Percentiles rank a stretch among this genome's conserved stretches.
Evolutionary conservation across 2,888 invertebrate species (phyloP).

Genomic region (Venusia cambrica): DNA sequence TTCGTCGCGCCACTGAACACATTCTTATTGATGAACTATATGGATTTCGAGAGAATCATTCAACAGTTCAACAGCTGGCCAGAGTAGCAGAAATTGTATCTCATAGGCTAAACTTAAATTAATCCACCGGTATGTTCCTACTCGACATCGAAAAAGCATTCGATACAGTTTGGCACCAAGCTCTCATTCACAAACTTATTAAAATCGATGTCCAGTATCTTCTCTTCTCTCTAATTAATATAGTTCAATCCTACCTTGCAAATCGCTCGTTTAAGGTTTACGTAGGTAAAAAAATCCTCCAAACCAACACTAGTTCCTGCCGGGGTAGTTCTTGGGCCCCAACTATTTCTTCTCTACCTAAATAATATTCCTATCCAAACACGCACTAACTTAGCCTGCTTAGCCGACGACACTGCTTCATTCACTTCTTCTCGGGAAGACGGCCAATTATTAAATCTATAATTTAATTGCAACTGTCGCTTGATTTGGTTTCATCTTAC

Average conservation of each 20-base stretch:
- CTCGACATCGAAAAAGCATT: conserved; percentile 7
- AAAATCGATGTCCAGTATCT: background rate
- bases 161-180: conserved; percentile 6
- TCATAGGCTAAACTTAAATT: conserved; percentile 1
- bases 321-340: conserved; percentile 8
- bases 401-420: conserved; percentile 10
- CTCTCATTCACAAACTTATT: conserved; percentile 2
- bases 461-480: background rate
- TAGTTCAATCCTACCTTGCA: background rate
- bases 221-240: background rate
- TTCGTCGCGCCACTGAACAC: background rate
- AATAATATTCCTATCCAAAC: conserved; percentile 8
- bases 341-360: background rate
- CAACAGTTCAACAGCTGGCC: conserved; percentile 5
- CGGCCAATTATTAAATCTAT: background rate
- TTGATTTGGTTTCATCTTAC: background rate
- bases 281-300: background rate
- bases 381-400: conserved; percentile 2
- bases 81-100: conserved; percentile 6
- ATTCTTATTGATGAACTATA: conserved; percentile 9
- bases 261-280: conserved; percentile 1
- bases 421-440: background rate
- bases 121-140: conserved; percentile 6
- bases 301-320: conserved; percentile 1
- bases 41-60: conserved; percentile 7